Evolutionary conservation across 2,888 invertebrate genomes (phyloP), one percentile per base, ranked within the genome.

Genomic region (Euphydryas editha): DNA sequence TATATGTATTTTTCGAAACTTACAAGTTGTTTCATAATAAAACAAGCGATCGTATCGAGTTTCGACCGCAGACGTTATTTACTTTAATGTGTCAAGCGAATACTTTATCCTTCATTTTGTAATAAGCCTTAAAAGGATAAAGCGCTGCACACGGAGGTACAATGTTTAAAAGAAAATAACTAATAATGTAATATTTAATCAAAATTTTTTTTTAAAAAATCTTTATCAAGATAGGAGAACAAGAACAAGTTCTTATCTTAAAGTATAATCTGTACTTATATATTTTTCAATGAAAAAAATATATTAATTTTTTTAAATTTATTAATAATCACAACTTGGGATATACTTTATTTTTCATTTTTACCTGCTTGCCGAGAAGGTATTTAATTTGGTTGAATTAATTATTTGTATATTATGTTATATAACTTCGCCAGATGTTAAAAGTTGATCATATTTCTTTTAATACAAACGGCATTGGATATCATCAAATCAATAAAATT

Each of bases 1-100:
- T 24, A 3, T 30, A 30, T 30, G 8, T 30, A 30, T 30, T 51
- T 51, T 24, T 51, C 30, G 36, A 59, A 47, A 47, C 11, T 39
- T n/a, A 30, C 64, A 37, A 58, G 39, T 20, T 62, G 21, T 68
- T 61, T 61, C 54, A 58, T 65, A 65, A 65, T 59, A 61, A 61
- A 60, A 65, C 65, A 57, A 65, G 60, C 60, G 51, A 62, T 61
- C 46, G 39, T 65, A 62, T 64, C 64, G 56, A 21, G 46, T 68
- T 56, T 60, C 60, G 60, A 51, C 57, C 36, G 57, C 54, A 61
- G 42, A 59, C 37, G 37, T 59, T 46, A 62, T 68, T 62, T 62
- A 65, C 59, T 65, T 59, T 59, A 65, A 56, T 61, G 62, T 65
- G 59, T 62, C 68, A 65, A 64, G 64, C 59, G 44, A 62, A 63